These are phyloP conservation scores for Drosophila nannoptera DNA, from an alignment of 1,140 invertebrate genomes.

Conservation along the genomic window DNA sequence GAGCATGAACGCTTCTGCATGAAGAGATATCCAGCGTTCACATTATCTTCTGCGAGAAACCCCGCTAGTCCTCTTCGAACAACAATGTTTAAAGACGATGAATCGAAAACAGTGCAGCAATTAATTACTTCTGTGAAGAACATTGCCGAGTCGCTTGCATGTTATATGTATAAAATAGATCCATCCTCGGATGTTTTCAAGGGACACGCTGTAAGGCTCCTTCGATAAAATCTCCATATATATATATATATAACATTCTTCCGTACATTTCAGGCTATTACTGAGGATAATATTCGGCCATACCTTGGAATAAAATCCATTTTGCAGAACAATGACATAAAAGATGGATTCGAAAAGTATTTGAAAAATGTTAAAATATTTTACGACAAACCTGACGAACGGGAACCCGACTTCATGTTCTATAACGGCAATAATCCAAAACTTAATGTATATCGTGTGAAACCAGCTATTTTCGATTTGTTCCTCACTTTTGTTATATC, in stretches of 20 bases:
- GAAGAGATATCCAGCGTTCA: slow-evolving; percentile 92
- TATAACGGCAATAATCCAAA: slow-evolving; percentile 89
- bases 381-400: slow-evolving; percentile 86
- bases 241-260: background rate
- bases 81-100: slow-evolving; percentile 82
- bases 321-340: slow-evolving; percentile 78
- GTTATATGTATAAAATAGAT: slow-evolving; percentile 89
- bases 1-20: slow-evolving; percentile 98
- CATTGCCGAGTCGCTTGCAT: slow-evolving; percentile 90
- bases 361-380: slow-evolving; percentile 87
- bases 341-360: slow-evolving; percentile 88
- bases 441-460: slow-evolving; percentile 95
- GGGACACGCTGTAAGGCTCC: slow-evolving; percentile 58
- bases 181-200: slow-evolving; percentile 57
- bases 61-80: slow-evolving; percentile 82
- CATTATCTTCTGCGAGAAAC: slow-evolving; percentile 88
- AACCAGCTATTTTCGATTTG: slow-evolving; percentile 98
- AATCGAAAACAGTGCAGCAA: slow-evolving; percentile 47
- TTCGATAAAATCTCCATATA: background rate
- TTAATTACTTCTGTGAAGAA: slow-evolving; percentile 84
- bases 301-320: slow-evolving; percentile 70
- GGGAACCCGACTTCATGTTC: slow-evolving; percentile 96
- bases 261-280: slow-evolving; percentile 53
- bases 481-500: slow-evolving; percentile 92
- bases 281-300: slow-evolving; percentile 61